Base-by-base conservation (phyloP, 2,797 vertebrate species). In the Characodon lateralis region DNA sequence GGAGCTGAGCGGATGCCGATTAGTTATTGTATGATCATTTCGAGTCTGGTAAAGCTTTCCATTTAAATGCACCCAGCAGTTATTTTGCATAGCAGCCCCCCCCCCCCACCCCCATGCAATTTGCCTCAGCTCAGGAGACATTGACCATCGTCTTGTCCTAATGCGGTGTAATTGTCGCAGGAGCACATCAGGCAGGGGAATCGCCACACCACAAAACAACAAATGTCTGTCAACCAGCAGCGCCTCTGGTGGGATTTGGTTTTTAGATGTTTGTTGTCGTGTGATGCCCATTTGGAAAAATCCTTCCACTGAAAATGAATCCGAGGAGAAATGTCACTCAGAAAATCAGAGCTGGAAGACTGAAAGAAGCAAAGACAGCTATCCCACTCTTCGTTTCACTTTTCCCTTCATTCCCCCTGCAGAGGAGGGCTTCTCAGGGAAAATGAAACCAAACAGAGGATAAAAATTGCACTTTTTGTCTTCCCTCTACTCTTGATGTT, bases 11-110 rank as follows among this genome's bases (percentile, higher is more conserved):
- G 73, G 87, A 88, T 91, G 91, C 84, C 92, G 94, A 95, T 96
- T 96, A 96, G 95, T 96, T 96, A 96, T 96, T 93, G 91, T 93
- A 91, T 94, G 94, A 93, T 94, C 92, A 95, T 95, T 94, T 94
- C 86, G 91, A 92, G 95, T 96, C 95, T 96, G 95, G 96, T 96
- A 96, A 96, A 96, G 95, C 94, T 95, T 96, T 96, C 95, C 95
- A 94, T 96, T 96, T 96, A 96, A 96, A 96, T 95, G 95, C 95
- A 90, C 93, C 93, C 91, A 85, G 92, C 94, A 93, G 94, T 96
- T 96, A 95, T 95, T 95, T 95, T 94, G 95, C 95, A 95, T 95
- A 92, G 94, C 92, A 35, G 35, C 35, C 35, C 9, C 61, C 0
- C 9, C 61, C 0, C 16, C 31, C 28, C 91, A 22, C 51, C 89